A percentile compares a stretch with the other conserved stretches of the same genome.
phyloP scores from a whole-genome alignment of 2,888 invertebrate species.

The Toxonevra muliebris region DNA sequence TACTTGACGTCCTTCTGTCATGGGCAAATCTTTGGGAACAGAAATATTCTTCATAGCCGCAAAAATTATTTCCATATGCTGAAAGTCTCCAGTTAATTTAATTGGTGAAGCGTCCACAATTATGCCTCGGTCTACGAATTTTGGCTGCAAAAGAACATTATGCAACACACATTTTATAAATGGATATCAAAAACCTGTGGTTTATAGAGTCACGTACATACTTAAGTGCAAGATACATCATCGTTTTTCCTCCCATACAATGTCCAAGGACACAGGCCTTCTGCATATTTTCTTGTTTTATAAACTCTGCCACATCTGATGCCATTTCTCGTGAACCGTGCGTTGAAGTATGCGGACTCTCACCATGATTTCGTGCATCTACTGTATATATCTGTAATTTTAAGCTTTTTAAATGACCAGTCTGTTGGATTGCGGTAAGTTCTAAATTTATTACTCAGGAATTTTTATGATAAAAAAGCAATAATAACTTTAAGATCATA shows the following conservation, averaged over 20 bases:
- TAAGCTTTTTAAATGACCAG: no score
- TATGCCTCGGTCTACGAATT: slow-evolving; percentile 73
- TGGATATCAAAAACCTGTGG: not conserved
- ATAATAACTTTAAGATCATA: no score
- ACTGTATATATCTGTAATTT: slow-evolving; percentile 66
- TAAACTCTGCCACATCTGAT: slow-evolving; percentile 75
- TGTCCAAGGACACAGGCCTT: slow-evolving; percentile 84
- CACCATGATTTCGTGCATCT: slow-evolving; percentile 95
- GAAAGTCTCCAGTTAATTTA: slow-evolving; percentile 68
- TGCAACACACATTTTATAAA: not conserved
- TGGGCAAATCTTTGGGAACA: slow-evolving; percentile 71
- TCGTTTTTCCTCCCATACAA: slow-evolving; percentile 95
- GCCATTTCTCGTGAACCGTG: slow-evolving; percentile 82
- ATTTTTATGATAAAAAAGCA: no score
- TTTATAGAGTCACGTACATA: slow-evolving; percentile 66
- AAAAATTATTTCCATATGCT: slow-evolving; percentile 71
- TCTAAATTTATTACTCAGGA: no score
- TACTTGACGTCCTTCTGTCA: slow-evolving; percentile 75
- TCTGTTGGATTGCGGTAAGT: no score
- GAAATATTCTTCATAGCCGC: slow-evolving; percentile 72
- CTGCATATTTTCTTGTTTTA: slow-evolving; percentile 71
- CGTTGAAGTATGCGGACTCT: slow-evolving; percentile 81
- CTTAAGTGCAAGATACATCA: slow-evolving; percentile 84
- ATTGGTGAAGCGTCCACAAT: slow-evolving; percentile 80
- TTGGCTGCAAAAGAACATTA: slow-evolving; percentile 66